Base-by-base conservation (phyloP, 1,140 invertebrate species). In the Melipona quadrifasciata region DNA sequence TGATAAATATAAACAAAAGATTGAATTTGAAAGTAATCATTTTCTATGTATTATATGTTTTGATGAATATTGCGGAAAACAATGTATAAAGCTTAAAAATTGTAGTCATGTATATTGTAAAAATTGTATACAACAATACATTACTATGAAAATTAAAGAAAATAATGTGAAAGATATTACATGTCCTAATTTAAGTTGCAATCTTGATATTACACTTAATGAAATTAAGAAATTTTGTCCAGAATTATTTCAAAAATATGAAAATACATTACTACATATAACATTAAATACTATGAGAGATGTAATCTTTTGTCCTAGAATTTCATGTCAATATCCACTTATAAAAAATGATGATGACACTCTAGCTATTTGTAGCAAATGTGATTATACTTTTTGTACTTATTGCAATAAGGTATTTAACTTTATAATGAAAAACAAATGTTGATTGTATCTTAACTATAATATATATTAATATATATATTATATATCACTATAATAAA, bases 331-430 rank as follows among this genome's bases (percentile, higher is more conserved):
- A 80, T 95, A 92, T 80, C 95, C 96, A 31, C 95, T 96, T 1
- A 89, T 96, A 21, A 92, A 95, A 57, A 94, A 95, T 75, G 0
- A 2, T 5, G 80, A 88, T 24, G 94, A 95, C 64, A 95, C 92
- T 55, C 93, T 96, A 80, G 96, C 94, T 0, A 91, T 86, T 8
- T 97, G 96, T 91, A 92, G 94, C 2, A 86, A 88, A 11, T 97
- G 96, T 90, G 85, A 91, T 6, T 96, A 96, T 91, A 94, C 94
- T 21, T 97, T 97, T 91, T 97, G 96, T 89, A 89, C 93, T 17
- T 90, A 94, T 47, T 97, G 96, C 90, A 94, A 94, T 85, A 95
- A 95, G 89, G 95, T 95, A 11, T 2, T 78, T 5, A 27, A 77
- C 55, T 57, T 51, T 65, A 47, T 51, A 12, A 68, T 47, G 17